These are phyloP conservation scores for Lasioglossum figueresi DNA, from an alignment of 2,888 invertebrate species.

Conservation along the genomic window DNA sequence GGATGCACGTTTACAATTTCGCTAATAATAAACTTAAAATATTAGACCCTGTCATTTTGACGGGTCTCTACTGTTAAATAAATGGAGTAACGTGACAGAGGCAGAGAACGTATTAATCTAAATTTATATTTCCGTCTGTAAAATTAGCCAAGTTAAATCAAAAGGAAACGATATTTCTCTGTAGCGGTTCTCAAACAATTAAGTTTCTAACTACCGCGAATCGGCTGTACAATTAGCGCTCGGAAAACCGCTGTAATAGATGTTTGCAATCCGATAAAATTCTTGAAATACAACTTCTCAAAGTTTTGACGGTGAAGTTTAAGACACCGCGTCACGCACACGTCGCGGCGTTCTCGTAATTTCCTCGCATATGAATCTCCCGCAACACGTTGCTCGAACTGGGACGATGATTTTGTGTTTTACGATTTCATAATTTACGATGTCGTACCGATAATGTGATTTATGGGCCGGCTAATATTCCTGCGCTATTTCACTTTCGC, in stretches of 20 bases:
- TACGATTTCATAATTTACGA: slow-evolving; percentile 18
- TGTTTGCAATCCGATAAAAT: not conserved
- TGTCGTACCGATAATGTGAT: not conserved
- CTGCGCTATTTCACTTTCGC: slow-evolving; percentile 24
- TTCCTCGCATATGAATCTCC: not conserved
- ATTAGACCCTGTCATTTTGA: too few relatives aligned
- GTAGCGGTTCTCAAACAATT: not conserved
- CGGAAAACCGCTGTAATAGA: not conserved
- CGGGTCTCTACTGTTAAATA: not conserved
- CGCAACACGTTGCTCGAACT: not conserved
- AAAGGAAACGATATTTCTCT: not conserved
- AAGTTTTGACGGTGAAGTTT: not conserved
- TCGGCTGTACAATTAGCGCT: not conserved
- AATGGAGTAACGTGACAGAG: not conserved
- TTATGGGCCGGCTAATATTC: slow-evolving; percentile 18
- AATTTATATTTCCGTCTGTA: not conserved
- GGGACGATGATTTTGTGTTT: slow-evolving; percentile 12
- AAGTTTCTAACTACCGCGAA: not conserved
- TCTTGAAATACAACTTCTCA: not conserved
- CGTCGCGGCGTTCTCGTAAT: not conserved
- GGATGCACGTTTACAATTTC: too few relatives aligned
- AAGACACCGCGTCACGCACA: not conserved
- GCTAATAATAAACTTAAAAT: too few relatives aligned
- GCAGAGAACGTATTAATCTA: too few relatives aligned
- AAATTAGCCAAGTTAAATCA: not conserved